These are phyloP conservation scores for Phyllopteryx taeniolatus DNA, from an alignment of 2,113 vertebrate genomes.

Conservation along the genomic window DNA sequence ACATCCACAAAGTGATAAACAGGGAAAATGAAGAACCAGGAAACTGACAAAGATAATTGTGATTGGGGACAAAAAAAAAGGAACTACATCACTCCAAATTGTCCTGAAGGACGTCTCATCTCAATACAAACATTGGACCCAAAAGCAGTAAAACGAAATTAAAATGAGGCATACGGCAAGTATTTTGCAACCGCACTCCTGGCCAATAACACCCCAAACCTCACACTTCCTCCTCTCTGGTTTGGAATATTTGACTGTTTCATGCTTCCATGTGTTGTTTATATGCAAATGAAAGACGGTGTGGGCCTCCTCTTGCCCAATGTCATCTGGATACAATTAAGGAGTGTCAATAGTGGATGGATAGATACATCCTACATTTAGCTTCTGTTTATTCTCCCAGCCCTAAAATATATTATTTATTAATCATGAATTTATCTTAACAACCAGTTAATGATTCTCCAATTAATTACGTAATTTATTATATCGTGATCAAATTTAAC, in stretches of 20 bases:
- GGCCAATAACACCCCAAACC: conserved; percentile 35
- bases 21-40: conserved; percentile 17
- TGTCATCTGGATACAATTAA: background rate
- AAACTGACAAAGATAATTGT: conserved; percentile 9
- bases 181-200: conserved; percentile 49
- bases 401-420: background rate
- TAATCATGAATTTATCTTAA: background rate
- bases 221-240: conserved; percentile 30
- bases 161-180: conserved; percentile 48
- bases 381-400: background rate
- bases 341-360: background rate
- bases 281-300: background rate
- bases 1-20: conserved; percentile 22
- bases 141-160: conserved; percentile 47
- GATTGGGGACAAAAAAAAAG: background rate
- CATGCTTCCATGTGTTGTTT: conserved; percentile 20
- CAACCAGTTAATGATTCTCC: background rate
- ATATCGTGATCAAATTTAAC: conserved; percentile 3
- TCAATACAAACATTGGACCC: conserved; percentile 39
- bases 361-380: background rate
- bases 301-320: background rate
- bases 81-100: conserved; percentile 8
- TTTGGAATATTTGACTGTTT: conserved; percentile 39
- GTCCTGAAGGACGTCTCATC: conserved; percentile 36
- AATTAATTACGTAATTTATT: background rate